Conservation (phyloP, 2,888 invertebrate genomes). For the Mesoligia furuncula region DNA sequence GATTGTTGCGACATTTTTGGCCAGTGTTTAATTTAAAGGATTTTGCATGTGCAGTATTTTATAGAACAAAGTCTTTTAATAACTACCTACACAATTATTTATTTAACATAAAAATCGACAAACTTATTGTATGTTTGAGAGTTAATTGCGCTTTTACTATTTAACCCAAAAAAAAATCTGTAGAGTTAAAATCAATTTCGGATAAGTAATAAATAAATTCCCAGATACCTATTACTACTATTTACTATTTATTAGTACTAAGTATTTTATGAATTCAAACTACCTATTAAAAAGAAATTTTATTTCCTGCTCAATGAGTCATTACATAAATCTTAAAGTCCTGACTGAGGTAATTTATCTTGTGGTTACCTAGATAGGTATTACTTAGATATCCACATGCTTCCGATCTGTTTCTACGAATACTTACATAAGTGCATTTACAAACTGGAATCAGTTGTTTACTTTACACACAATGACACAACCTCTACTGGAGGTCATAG, state of each 20-base stretch:
- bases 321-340: too few species aligned
- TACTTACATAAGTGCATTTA: background rate
- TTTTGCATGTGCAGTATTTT: background rate
- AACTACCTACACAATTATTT: too few species aligned
- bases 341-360: background rate
- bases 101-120: background rate
- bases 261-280: background rate
- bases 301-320: background rate
- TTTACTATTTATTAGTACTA: too few species aligned
- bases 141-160: background rate
- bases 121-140: background rate
- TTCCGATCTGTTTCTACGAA: background rate
- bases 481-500: background rate
- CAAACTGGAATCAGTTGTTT: background rate
- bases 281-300: background rate
- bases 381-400: background rate
- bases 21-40: background rate
- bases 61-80: background rate
- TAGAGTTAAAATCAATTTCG: background rate
- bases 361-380: background rate
- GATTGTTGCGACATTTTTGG: background rate
- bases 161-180: background rate
- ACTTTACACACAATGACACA: too few species aligned
- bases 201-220: background rate
- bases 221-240: background rate